Evolutionary conservation across 1,140 invertebrate genomes (phyloP).

Genomic region (Diachasmimorpha longicaudata): DNA sequence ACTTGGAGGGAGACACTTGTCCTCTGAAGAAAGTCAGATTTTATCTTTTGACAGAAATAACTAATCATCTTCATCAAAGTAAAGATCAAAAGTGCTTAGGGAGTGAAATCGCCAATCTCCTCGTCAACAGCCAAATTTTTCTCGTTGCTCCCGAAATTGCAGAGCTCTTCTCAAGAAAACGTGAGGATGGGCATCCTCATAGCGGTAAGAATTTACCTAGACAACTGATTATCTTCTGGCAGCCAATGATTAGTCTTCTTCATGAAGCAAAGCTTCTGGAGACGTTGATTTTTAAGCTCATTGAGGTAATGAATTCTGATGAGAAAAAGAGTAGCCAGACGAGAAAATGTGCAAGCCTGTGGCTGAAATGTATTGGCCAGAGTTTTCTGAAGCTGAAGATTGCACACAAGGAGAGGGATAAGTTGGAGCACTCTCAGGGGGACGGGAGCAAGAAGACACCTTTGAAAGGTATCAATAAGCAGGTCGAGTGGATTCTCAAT

Average conservation of each 20-base stretch:
- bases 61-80: slow-evolving; percentile 37
- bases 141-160: slow-evolving; percentile 45
- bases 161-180: slow-evolving; percentile 37
- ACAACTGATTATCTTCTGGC: slow-evolving; percentile 58
- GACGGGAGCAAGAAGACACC: slow-evolving; percentile 23
- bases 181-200: background rate
- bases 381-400: slow-evolving; percentile 57
- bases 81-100: slow-evolving; percentile 33
- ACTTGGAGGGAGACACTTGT: slow-evolving; percentile 29
- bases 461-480: slow-evolving; percentile 30
- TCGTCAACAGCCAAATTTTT: slow-evolving; percentile 49
- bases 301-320: slow-evolving; percentile 53
- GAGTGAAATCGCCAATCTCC: slow-evolving; percentile 38
- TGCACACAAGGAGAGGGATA: slow-evolving; percentile 46
- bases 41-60: slow-evolving; percentile 45
- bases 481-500: slow-evolving; percentile 38
- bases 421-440: slow-evolving; percentile 40
- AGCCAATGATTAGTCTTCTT: slow-evolving; percentile 61
- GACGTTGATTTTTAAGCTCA: slow-evolving; percentile 59
- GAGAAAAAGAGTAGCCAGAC: slow-evolving; percentile 45
- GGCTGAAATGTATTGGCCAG: slow-evolving; percentile 63
- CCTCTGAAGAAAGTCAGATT: slow-evolving; percentile 34
- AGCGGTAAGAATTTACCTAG: slow-evolving; percentile 35
- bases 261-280: slow-evolving; percentile 63
- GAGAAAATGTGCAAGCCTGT: slow-evolving; percentile 61